Evolutionary conservation across 37 sponge, comb jelly and placozoan genomes (phyloP), one percentile per base, ranked within the genome.

Genomic region (Haliclona indistincta): DNA sequence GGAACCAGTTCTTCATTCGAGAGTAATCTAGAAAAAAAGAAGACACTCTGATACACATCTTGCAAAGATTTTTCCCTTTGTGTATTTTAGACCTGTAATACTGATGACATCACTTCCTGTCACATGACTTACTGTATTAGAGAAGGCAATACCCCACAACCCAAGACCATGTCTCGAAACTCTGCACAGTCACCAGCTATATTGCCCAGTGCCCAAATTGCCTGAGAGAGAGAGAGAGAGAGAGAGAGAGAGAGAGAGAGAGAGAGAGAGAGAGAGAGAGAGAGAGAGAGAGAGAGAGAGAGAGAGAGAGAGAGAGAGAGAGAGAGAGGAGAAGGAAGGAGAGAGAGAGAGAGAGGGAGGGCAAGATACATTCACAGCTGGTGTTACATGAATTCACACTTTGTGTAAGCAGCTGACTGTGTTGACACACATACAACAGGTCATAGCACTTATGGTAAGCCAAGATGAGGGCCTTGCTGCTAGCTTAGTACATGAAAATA

Each of bases 121-220:
- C 49, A 47, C 51, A 61, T 61, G 10, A 67, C 68, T 37, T 37
- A 43, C 32, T 63, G 1, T 4, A 90, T 22, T 35, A 90, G 76
- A 36, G 86, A 75, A 43, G 56, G 78, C 15, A 90, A 74, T n/a
- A 85, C 75, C 5, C 79, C 82, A 39, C 33, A 43, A 20, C 63
- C 61, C n/a, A 85, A 79, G 29, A 85, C 81, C 30, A 85, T 67
- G 78, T 90, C 85, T 15, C 91, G 64, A 55, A 67, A 69, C 28
- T 86, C 51, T 40, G 86, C 63, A 15, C 86, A 81, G 64, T 90
- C 91, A 81, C 89, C 89, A 45, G 87, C 78, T 33, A 91, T 88
- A 51, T 91, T 91, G 1, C 92, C 92, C 1, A 91, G 81, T 19
- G 92, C 92, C 92, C 92, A 91, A 19, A 82, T 84, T 30, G 87